Conservation (phyloP, 2,113 vertebrate genomes). For the Climacteris rufus region DNA sequence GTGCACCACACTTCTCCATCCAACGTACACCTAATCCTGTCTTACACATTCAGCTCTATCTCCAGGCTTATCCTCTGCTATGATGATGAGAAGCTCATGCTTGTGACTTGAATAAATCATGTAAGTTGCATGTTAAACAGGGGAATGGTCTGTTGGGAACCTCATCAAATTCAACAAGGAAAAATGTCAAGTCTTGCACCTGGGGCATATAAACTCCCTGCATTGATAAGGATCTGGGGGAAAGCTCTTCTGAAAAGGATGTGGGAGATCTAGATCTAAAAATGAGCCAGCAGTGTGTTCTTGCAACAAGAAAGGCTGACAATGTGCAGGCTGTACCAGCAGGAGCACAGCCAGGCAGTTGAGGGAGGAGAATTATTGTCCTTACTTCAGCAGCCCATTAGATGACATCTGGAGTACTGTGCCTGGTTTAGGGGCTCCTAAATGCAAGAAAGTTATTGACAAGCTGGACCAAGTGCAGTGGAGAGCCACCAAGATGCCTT, state of each 20-base stretch:
- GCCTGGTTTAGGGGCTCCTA: background rate
- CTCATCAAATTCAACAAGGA: conserved; percentile 2
- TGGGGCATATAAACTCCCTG: background rate
- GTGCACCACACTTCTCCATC: background rate
- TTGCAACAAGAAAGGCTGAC: background rate
- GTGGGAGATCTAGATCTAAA: background rate
- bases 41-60: background rate
- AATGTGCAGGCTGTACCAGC: background rate
- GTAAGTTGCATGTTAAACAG: conserved; percentile 38
- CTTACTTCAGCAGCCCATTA: background rate
- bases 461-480: background rate
- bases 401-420: background rate
- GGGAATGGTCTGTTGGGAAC: background rate
- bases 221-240: background rate
- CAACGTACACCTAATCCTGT: conserved; percentile 30
- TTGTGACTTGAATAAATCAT: conserved; percentile 41
- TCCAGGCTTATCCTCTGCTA: conserved; percentile 34
- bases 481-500: background rate
- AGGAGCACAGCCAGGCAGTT: background rate
- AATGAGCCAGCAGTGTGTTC: background rate
- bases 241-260: background rate
- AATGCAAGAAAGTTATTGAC: background rate
- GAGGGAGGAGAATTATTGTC: background rate
- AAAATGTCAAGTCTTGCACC: conserved; percentile 1
- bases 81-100: conserved; percentile 25